Conservation (phyloP, 2,888 invertebrate genomes). For the Xanthia togata region DNA sequence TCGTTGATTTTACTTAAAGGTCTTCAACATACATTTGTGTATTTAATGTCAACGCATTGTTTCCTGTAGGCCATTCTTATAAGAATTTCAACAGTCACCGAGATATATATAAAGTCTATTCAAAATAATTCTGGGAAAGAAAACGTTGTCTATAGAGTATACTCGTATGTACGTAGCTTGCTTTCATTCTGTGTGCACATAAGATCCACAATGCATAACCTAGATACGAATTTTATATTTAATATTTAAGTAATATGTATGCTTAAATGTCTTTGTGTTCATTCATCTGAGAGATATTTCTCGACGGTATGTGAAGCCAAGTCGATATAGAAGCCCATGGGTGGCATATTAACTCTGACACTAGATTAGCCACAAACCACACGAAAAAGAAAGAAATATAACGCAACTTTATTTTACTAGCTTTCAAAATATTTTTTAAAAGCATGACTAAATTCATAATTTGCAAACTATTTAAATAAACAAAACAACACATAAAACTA, state of each 20-base stretch:
- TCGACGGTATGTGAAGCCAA: too few species aligned
- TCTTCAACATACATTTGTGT: constrained; percentile 40
- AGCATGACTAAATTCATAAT: background rate
- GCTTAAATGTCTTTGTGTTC: background rate
- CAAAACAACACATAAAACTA: constrained; percentile 13
- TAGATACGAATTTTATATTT: background rate
- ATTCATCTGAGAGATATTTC: background rate
- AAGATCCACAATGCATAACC: background rate
- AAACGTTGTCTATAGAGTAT: background rate
- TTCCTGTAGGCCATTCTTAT: constrained; percentile 35
- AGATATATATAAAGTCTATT: constrained; percentile 37
- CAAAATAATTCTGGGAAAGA: constrained; percentile 21
- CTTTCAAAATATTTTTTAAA: background rate
- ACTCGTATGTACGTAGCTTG: background rate
- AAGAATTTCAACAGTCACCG: constrained; percentile 34
- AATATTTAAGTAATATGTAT: background rate
- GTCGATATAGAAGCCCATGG: too few species aligned
- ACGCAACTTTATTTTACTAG: background rate
- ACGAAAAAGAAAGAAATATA: background rate
- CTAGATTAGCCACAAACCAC: too few species aligned
- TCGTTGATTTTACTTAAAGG: constrained; percentile 56
- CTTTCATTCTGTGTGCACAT: background rate
- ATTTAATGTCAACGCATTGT: constrained; percentile 57
- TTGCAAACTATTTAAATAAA: constrained; percentile 17
- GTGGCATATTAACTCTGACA: too few species aligned